Evolutionary conservation across 2,113 vertebrate genomes (phyloP).

Genomic region (Indri indri): DNA sequence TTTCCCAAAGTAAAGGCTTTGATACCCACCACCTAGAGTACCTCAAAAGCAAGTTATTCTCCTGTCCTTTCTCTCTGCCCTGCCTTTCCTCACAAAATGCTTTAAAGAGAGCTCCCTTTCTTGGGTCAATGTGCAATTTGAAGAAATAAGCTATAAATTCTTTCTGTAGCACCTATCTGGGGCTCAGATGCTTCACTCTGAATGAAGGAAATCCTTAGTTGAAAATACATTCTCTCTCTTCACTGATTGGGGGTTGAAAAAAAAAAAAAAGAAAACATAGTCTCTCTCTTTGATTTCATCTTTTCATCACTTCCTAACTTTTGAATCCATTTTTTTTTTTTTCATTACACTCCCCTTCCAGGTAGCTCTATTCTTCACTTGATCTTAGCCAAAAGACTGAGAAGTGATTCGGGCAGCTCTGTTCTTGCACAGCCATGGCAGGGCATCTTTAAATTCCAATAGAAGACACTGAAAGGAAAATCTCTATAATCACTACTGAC

Average conservation of each 20-base stretch:
- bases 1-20: not conserved
- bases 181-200: not conserved
- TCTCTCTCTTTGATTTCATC: not conserved
- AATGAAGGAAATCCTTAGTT: not conserved
- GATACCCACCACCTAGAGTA: not conserved
- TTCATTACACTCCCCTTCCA: not conserved
- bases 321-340: not conserved
- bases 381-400: no score
- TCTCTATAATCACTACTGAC: conserved; percentile 52
- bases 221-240: not conserved
- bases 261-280: no score
- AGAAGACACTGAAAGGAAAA: conserved; percentile 55
- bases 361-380: no score
- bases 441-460: conserved; percentile 70
- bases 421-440: not conserved
- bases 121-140: not conserved
- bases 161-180: not conserved
- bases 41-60: not conserved
- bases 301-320: not conserved
- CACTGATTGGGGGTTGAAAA: no score
- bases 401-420: not conserved
- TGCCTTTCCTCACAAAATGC: not conserved
- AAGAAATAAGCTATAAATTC: not conserved
- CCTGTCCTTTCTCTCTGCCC: not conserved
- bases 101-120: not conserved